phyloP scores from a whole-genome alignment of 2,113 vertebrate genomes.

The Hippocampus mohnikei region DNA sequence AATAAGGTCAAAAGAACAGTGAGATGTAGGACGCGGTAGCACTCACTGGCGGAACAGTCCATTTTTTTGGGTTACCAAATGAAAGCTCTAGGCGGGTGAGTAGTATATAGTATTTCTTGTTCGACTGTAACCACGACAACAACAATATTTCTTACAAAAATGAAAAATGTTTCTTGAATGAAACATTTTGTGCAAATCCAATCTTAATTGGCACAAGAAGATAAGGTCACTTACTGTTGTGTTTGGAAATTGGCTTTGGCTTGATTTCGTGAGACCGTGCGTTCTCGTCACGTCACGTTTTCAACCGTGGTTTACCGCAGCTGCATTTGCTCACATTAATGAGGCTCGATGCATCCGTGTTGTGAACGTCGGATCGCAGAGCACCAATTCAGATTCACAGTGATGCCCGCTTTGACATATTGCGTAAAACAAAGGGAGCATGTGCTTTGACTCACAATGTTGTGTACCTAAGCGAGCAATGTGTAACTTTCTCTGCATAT shows the following conservation, averaged over 20 bases:
- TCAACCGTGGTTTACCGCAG: conserved; percentile 20
- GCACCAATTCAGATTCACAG: neutral
- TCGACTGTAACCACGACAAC: neutral
- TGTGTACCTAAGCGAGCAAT: neutral
- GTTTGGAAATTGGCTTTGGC: conserved; percentile 65
- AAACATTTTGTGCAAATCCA: neutral
- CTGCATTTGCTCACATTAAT: conserved; percentile 25
- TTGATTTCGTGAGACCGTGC: conserved; percentile 30
- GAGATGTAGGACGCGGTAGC: conserved; percentile 6
- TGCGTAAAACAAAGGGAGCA: neutral
- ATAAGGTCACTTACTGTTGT: conserved; percentile 63
- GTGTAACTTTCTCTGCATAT: neutral
- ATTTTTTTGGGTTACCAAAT: neutral
- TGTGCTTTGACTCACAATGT: neutral
- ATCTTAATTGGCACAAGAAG: conserved; percentile 54
- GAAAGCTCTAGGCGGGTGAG: neutral
- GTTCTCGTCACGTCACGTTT: conserved; percentile 49
- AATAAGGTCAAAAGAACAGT: conserved; percentile 42
- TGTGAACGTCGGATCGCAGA: conserved; percentile 9
- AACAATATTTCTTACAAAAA: neutral
- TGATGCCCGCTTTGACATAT: neutral
- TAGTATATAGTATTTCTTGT: neutral
- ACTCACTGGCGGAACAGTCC: conserved; percentile 4
- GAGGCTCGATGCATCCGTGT: conserved; percentile 25
- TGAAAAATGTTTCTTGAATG: neutral